phyloP scores from a whole-genome alignment of 2,113 vertebrate genomes.

The Casuarius casuarius region DNA sequence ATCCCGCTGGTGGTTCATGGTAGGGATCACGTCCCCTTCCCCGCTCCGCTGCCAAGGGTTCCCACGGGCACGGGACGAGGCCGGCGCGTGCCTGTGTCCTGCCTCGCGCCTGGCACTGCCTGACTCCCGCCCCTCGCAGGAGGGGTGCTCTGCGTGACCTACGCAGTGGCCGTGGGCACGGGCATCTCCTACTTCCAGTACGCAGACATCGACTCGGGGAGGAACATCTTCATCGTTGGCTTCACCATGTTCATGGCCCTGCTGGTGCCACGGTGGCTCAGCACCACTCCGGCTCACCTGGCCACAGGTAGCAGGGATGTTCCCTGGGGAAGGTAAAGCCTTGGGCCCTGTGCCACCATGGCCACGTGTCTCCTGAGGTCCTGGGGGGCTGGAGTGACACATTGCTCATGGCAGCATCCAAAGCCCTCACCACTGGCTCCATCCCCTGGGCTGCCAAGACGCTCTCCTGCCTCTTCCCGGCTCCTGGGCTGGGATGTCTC shows the following conservation, averaged over 20 bases:
- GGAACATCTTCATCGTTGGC: slow-evolving; percentile 89
- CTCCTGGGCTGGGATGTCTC: background rate
- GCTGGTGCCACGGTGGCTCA: slow-evolving; percentile 82
- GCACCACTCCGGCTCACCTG: slow-evolving; percentile 24
- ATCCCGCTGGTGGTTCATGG: slow-evolving; percentile 82
- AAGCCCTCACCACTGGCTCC: background rate
- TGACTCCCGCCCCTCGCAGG: slow-evolving; percentile 63
- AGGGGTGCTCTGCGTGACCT: slow-evolving; percentile 83
- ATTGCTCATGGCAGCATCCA: background rate
- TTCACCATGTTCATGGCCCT: slow-evolving; percentile 89
- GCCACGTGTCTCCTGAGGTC: fast-evolving
- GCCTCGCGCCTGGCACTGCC: background rate
- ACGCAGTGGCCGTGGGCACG: slow-evolving; percentile 78
- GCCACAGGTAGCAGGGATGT: slow-evolving; percentile 73
- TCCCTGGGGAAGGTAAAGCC: background rate
- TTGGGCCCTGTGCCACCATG: background rate
- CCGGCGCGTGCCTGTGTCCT: background rate
- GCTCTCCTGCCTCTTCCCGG: background rate
- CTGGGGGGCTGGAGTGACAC: background rate
- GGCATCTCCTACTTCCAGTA: slow-evolving; percentile 87
- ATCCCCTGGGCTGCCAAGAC: background rate
- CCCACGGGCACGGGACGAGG: background rate
- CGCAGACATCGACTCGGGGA: slow-evolving; percentile 84
- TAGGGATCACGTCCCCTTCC: slow-evolving; percentile 32
- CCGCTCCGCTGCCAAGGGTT: fast-evolving